Evolutionary conservation across 2,888 invertebrate species (phyloP), one percentile per base, ranked within the genome.

Genomic region (Hesperia comma): DNA sequence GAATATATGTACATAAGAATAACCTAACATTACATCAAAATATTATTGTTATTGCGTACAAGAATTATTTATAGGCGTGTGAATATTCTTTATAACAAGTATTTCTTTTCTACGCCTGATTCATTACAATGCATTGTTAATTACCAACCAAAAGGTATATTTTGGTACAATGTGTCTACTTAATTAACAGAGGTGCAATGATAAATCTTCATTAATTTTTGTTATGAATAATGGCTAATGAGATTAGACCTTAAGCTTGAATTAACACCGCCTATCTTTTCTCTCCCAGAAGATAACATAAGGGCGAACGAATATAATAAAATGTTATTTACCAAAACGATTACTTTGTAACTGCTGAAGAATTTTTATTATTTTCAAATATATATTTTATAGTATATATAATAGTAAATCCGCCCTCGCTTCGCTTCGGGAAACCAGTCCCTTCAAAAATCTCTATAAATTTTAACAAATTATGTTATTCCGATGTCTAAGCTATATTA

Each of bases 141-240:
- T 8, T 37, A 37, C 12, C 1, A 37, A 37, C 10, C 37, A 37
- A 12, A 12, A 37, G 12, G 5, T 26, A 26, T 26, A 7, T 37
- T 37, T 49, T 19, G 8, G 7, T 49, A 19, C 10, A 17, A 19
- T 19, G n/a, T 2, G 15, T 8, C 49, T 56, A 14, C 40, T 40
- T 55, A 17, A 14, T 15, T 37, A 15, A 58, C 43, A 46, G 46
- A 63, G 54, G 55, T 63, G 19, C 6, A 49, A 57, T 8, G 40
- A 63, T 63, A 57, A 46, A 63, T 63, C 63, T 63, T 63, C 63
- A 40, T 63, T 61, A 61, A 53, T n/a, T 49, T 21, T 21, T 61
- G 61, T 61, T 43, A 63, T 63, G 63, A 63, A 33, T 51, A 64
- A 64, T 57, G 63, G 51, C 26, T 64, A 64, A 64, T 64, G 63